A percentile compares a stretch with the other conserved stretches of the same genome.
phyloP scores from a whole-genome alignment of 1,140 invertebrate species.

The Pseudomyrmex pallidus region DNA sequence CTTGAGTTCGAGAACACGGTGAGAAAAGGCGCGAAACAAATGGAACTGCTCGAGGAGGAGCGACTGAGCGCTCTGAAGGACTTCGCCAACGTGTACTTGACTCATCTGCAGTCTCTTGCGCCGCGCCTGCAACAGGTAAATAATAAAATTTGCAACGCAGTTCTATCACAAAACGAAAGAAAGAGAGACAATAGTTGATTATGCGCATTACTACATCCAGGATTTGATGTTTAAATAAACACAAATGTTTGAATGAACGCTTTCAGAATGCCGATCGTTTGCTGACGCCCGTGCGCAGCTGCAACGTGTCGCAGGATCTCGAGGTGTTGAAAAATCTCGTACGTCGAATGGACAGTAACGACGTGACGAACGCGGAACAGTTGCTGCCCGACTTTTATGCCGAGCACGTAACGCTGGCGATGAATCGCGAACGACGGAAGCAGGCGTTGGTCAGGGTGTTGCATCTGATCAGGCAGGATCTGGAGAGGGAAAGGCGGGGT shows the following conservation, averaged over 20 bases:
- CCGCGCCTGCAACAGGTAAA: slow-evolving; percentile 87
- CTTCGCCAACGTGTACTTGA: slow-evolving; percentile 91
- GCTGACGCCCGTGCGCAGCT: slow-evolving; percentile 88
- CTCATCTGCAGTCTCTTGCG: slow-evolving; percentile 90
- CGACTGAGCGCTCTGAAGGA: slow-evolving; percentile 93
- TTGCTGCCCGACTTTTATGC: slow-evolving; percentile 97
- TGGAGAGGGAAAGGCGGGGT: slow-evolving; percentile 93
- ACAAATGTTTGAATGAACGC: too few relatives aligned
- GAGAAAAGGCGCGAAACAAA: slow-evolving; percentile 90
- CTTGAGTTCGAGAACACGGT: slow-evolving; percentile 97
- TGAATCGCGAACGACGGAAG: slow-evolving; percentile 96
- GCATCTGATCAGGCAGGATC: slow-evolving; percentile 92
- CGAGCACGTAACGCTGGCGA: slow-evolving; percentile 95
- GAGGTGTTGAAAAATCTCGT: slow-evolving; percentile 88
- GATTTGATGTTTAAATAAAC: too few relatives aligned
- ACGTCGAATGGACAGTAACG: slow-evolving; percentile 84
- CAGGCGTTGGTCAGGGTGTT: slow-evolving; percentile 92
- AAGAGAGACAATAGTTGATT: background rate
- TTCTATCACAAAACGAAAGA: background rate
- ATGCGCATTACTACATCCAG: background rate
- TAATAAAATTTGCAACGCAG: too few relatives aligned
- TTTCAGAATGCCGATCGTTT: slow-evolving; percentile 89
- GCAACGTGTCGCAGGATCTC: slow-evolving; percentile 91
- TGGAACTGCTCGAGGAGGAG: slow-evolving; percentile 95
- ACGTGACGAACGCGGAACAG: slow-evolving; percentile 88